Evolutionary conservation across 2,888 invertebrate genomes (phyloP).

Genomic region (Nomada hirtipes): DNA sequence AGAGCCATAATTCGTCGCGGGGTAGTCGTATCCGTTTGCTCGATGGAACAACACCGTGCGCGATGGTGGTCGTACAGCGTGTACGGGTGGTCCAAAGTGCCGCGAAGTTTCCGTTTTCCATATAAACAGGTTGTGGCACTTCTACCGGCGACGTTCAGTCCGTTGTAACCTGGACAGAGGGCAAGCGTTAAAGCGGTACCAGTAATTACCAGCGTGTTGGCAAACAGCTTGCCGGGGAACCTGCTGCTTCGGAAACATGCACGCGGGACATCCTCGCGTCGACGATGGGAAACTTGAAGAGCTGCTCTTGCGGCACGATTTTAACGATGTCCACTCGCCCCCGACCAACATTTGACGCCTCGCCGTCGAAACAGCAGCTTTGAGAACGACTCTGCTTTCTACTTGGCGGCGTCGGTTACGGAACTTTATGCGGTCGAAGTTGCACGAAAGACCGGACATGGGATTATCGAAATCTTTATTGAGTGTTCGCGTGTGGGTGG

Average conservation of each 20-base stretch:
- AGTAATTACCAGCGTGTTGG: slow-evolving; percentile 81
- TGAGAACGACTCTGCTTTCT: not conserved
- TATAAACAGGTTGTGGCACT: slow-evolving; percentile 69
- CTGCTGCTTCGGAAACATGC: slow-evolving; percentile 45
- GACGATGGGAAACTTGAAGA: slow-evolving; percentile 41
- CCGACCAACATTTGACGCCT: slow-evolving; percentile 1
- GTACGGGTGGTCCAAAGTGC: slow-evolving; percentile 50
- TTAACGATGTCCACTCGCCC: slow-evolving; percentile 30
- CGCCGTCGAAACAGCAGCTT: slow-evolving; percentile 4
- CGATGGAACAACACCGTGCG: slow-evolving; percentile 50
- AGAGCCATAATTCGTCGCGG: slow-evolving; percentile 48
- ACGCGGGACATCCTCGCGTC: slow-evolving; percentile 39
- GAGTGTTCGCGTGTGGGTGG: no score
- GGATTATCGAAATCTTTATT: no score
- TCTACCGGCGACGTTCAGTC: slow-evolving; percentile 43
- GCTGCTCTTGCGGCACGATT: slow-evolving; percentile 34
- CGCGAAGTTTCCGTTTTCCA: slow-evolving; percentile 71
- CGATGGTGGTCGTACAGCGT: slow-evolving; percentile 38
- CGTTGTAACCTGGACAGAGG: slow-evolving; percentile 59
- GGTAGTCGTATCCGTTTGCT: slow-evolving; percentile 51
- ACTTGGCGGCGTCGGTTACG: not conserved
- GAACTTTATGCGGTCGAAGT: no score
- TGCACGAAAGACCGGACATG: no score
- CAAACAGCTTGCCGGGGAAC: slow-evolving; percentile 73
- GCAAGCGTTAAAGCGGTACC: slow-evolving; percentile 79